Evolutionary conservation across 2,797 vertebrate species (phyloP).

Genomic region (Chelon auratus): DNA sequence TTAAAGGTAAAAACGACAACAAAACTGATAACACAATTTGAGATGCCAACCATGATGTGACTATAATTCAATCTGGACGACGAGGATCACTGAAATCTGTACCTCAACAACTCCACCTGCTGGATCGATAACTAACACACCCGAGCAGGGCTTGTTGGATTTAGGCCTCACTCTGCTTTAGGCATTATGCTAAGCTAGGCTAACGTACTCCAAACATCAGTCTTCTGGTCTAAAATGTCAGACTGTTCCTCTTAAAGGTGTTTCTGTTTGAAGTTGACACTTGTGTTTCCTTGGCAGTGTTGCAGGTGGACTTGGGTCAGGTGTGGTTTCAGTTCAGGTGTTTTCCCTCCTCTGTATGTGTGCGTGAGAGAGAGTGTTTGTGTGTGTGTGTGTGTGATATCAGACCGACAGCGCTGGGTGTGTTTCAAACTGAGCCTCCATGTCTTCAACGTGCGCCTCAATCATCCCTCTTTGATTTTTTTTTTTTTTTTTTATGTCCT

Average conservation of each 20-base stretch:
- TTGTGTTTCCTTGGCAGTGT: neutral
- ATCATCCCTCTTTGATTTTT: conserved; percentile 28
- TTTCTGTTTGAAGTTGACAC: neutral
- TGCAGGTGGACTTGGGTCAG: conserved; percentile 28
- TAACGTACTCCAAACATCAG: neutral
- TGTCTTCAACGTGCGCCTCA: conserved; percentile 56
- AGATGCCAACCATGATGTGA: too few relatives aligned
- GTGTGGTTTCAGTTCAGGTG: conserved; percentile 21
- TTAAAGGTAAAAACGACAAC: too few relatives aligned
- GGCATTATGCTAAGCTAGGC: conserved; percentile 35
- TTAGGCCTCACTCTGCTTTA: neutral
- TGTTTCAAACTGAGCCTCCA: conserved; percentile 54
- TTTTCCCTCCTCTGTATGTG: conserved; percentile 25
- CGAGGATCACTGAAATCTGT: too few relatives aligned
- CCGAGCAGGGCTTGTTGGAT: neutral
- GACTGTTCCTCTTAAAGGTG: conserved; percentile 23
- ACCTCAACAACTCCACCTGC: too few relatives aligned
- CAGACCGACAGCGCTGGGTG: conserved; percentile 11
- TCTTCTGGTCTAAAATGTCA: neutral
- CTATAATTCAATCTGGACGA: too few relatives aligned
- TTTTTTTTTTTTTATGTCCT: neutral
- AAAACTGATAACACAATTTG: too few relatives aligned
- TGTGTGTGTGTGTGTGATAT: conserved; percentile 7
- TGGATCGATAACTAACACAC: too few relatives aligned
- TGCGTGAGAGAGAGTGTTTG: conserved; percentile 8